Percentiles rank a stretch among this genome's conserved stretches.
Evolutionary conservation across 2,888 invertebrate species (phyloP).

Genomic region (Neuroscelio doddi): DNA sequence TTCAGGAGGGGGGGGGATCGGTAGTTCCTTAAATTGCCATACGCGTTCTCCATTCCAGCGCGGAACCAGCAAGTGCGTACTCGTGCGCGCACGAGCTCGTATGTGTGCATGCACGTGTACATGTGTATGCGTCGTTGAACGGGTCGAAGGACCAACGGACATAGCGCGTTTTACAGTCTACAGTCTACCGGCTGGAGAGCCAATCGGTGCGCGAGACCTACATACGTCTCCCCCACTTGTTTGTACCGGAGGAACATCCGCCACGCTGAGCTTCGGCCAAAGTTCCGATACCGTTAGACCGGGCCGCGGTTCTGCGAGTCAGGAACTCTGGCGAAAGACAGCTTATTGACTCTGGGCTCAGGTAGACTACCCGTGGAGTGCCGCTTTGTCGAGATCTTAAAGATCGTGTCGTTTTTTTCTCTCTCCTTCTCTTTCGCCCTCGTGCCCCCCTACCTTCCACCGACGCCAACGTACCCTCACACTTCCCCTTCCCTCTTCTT

Average conservation of each 20-base stretch:
- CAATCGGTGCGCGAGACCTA: conserved; percentile 69
- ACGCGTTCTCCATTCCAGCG: conserved; percentile 21
- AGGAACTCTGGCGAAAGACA: conserved; percentile 49
- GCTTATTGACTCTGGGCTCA: not conserved
- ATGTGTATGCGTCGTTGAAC: conserved; percentile 25
- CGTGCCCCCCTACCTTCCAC: not conserved
- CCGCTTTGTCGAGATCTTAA: conserved; percentile 31
- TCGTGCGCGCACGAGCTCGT: conserved; percentile 18
- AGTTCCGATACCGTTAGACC: conserved; percentile 66
- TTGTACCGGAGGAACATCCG: conserved; percentile 53
- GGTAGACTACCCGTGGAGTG: conserved; percentile 16
- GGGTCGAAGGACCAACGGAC: conserved; percentile 41
- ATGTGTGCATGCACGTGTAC: conserved; percentile 8
- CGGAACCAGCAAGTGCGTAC: conserved; percentile 11
- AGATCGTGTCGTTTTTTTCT: conserved; percentile 34
- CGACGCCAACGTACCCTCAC: conserved; percentile 8
- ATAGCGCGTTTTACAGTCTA: conserved; percentile 46
- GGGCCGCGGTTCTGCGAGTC: conserved; percentile 20
- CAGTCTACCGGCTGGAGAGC: conserved; percentile 53
- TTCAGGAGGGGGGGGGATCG: conserved; percentile 12
- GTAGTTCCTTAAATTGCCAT: conserved; percentile 34
- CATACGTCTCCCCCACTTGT: conserved; percentile 61
- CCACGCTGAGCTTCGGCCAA: conserved; percentile 52
- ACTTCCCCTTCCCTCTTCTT: conserved; percentile 32
- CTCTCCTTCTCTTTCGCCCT: conserved; percentile 13